Conservation (phyloP, 1,140 invertebrate species). For the Pogonognathellus flavescens region DNA sequence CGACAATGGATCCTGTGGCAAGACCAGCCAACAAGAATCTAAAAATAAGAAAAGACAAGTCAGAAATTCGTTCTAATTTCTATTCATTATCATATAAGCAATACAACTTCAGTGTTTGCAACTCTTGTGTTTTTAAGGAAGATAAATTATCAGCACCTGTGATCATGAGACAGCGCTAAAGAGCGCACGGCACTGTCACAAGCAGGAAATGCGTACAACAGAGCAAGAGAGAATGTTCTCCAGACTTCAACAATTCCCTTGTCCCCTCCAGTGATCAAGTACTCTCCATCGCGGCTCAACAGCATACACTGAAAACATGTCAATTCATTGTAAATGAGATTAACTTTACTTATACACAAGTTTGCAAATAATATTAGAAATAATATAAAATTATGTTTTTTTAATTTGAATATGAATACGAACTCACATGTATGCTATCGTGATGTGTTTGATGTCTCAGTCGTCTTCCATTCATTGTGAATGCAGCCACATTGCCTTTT, state of each 20-base stretch:
- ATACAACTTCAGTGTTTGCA: no score
- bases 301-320: slow-evolving; percentile 85
- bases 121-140: no score
- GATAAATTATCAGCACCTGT: slow-evolving; percentile 81
- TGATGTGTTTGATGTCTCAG: slow-evolving; percentile 91
- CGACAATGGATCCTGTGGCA: slow-evolving; percentile 96
- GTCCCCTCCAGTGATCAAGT: slow-evolving; percentile 96
- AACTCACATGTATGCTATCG: slow-evolving; percentile 90
- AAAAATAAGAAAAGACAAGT: slow-evolving; percentile 68
- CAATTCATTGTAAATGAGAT: background rate
- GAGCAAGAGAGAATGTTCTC: slow-evolving; percentile 95
- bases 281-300: slow-evolving; percentile 97
- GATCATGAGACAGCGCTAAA: slow-evolving; percentile 94
- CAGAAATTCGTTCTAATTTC: no score
- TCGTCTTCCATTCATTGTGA: slow-evolving; percentile 91
- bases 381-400: background rate
- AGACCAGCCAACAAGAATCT: slow-evolving; percentile 97
- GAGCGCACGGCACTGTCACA: slow-evolving; percentile 94
- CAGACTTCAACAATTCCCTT: slow-evolving; percentile 98
- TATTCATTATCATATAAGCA: no score
- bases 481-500: slow-evolving; percentile 90
- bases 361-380: no score
- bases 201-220: slow-evolving; percentile 96
- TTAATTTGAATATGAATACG: slow-evolving; percentile 18
- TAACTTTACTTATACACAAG: no score